Conservation (phyloP, 2,888 invertebrate species). For the Pecten maximus region DNA sequence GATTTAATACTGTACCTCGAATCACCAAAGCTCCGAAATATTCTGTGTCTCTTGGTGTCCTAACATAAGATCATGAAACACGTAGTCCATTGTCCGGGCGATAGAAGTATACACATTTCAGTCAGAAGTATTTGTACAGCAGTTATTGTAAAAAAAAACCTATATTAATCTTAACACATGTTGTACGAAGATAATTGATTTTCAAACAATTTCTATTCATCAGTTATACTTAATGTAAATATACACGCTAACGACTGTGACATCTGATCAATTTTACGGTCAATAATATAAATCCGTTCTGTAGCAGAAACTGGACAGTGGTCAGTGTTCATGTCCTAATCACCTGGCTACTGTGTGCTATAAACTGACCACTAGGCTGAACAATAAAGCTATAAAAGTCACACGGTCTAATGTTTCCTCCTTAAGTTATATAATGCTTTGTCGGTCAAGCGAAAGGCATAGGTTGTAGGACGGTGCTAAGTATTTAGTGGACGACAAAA, state of each 20-base stretch:
- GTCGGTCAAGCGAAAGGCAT: too few species aligned
- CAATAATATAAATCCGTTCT: background rate
- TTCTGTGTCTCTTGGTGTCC: background rate
- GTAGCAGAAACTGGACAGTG: slow-evolving; percentile 13
- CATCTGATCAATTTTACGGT: background rate
- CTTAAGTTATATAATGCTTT: background rate
- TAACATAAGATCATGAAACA: background rate
- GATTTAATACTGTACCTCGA: background rate
- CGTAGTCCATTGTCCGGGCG: background rate
- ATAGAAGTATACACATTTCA: background rate
- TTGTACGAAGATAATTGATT: background rate
- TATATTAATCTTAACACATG: background rate
- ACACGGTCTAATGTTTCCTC: background rate
- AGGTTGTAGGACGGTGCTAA: too few species aligned
- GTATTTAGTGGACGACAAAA: too few species aligned
- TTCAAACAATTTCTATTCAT: background rate
- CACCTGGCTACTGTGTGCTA: background rate
- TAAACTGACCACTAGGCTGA: background rate
- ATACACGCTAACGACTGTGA: background rate
- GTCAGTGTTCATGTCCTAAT: background rate
- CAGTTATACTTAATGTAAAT: background rate
- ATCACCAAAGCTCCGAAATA: background rate
- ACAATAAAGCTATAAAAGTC: background rate
- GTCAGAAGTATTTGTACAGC: background rate
- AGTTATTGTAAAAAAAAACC: background rate